phyloP scores from a whole-genome alignment of 2,113 vertebrate genomes.

The Macrotus californicus region DNA sequence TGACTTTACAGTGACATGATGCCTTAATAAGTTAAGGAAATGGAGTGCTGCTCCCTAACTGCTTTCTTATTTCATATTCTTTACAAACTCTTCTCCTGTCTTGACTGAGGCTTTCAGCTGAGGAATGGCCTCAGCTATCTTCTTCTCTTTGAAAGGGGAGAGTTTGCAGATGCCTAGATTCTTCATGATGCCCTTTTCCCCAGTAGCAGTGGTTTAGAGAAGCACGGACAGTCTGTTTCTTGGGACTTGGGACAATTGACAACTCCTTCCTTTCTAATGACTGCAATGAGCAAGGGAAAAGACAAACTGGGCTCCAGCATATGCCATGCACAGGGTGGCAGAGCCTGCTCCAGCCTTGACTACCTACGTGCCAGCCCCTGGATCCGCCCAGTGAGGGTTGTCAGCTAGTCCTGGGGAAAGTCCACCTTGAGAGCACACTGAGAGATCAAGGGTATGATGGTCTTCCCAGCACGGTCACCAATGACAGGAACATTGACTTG shows the following conservation, averaged over 20 bases:
- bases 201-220: constrained; percentile 94
- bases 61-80: constrained; percentile 88
- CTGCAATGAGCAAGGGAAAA: constrained; percentile 93
- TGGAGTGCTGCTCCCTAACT: not conserved
- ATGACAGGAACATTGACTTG: not conserved
- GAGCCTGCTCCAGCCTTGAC: constrained; percentile 96
- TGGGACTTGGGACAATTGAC: constrained; percentile 91
- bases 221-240: constrained; percentile 92
- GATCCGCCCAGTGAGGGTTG: constrained; percentile 86
- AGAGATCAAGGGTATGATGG: not conserved
- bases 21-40: constrained; percentile 81
- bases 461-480: not conserved
- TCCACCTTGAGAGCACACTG: constrained; percentile 95
- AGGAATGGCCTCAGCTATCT: constrained; percentile 85
- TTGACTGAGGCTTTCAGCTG: constrained; percentile 96
- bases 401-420: constrained; percentile 90
- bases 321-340: constrained; percentile 91
- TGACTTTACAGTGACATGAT: constrained; percentile 72
- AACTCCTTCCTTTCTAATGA: constrained; percentile 94
- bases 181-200: constrained; percentile 95
- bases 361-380: constrained; percentile 96
- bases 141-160: constrained; percentile 92
- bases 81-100: constrained; percentile 93
- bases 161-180: constrained; percentile 93
- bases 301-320: constrained; percentile 52